Evolutionary conservation across 1,140 invertebrate genomes (phyloP).

Genomic region (Lepidurus apus): DNA sequence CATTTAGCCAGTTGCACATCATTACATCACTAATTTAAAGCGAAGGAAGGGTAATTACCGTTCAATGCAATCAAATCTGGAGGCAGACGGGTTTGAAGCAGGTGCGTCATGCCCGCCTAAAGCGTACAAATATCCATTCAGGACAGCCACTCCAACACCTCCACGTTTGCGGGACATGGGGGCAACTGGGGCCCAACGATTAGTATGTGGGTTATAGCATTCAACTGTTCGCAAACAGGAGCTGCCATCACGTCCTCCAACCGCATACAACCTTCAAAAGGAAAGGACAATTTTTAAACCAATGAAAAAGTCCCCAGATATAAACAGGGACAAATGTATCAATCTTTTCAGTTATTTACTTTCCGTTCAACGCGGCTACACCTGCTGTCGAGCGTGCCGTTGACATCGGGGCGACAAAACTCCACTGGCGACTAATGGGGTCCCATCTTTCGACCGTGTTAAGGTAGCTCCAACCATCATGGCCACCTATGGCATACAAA

Average conservation of each 20-base stretch:
- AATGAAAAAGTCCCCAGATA: neutral
- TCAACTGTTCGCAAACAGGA: slow-evolving; percentile 80
- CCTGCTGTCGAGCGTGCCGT: slow-evolving; percentile 80
- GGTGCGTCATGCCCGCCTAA: slow-evolving; percentile 88
- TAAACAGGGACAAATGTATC: neutral
- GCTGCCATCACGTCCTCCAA: slow-evolving; percentile 86
- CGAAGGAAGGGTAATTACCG: slow-evolving; percentile 56
- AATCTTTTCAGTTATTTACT: slow-evolving; percentile 47
- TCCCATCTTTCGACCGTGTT: slow-evolving; percentile 91
- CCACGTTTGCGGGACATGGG: slow-evolving; percentile 53
- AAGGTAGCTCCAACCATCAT: slow-evolving; percentile 90
- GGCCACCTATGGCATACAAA: slow-evolving; percentile 89
- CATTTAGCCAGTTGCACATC: neutral
- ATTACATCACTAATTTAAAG: neutral
- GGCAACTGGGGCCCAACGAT: slow-evolving; percentile 54
- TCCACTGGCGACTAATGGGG: slow-evolving; percentile 76
- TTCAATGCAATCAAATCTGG: slow-evolving; percentile 84
- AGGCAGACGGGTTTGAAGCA: slow-evolving; percentile 71
- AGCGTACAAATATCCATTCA: slow-evolving; percentile 59
- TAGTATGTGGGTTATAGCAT: slow-evolving; percentile 57
- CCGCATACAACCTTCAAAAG: slow-evolving; percentile 69
- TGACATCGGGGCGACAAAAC: slow-evolving; percentile 78
- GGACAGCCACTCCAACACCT: slow-evolving; percentile 51
- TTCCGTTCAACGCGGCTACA: slow-evolving; percentile 75
- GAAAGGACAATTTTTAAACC: slow-evolving; percentile 31